Conservation (phyloP, 2,888 invertebrate species). For the Myathropa florea region DNA sequence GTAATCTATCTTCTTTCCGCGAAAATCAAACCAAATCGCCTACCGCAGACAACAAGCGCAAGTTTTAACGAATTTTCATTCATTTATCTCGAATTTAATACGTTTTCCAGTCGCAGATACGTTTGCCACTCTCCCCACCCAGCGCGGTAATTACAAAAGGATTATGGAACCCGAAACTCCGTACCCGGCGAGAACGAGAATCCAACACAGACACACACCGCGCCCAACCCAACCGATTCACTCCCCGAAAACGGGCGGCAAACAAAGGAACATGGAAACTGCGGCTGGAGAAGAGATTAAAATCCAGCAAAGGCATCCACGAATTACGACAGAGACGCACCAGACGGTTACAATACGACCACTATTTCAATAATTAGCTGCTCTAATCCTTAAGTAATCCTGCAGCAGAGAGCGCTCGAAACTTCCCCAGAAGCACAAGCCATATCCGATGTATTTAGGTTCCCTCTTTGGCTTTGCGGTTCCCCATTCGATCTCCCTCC, state of each 20-base stretch:
- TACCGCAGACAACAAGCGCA: background rate
- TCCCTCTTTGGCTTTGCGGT: constrained; percentile 8
- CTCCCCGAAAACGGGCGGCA: background rate
- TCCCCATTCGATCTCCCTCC: constrained; percentile 1
- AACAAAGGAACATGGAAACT: constrained; percentile 13
- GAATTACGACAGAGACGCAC: constrained; percentile 58
- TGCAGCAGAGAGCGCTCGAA: constrained; percentile 20
- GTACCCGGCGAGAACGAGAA: background rate
- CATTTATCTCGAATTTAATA: constrained; percentile 56
- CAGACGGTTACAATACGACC: constrained; percentile 49
- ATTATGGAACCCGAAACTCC: constrained; percentile 50
- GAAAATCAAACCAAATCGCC: constrained; percentile 35
- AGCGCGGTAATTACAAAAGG: constrained; percentile 61
- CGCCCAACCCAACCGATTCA: background rate
- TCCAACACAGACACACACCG: background rate
- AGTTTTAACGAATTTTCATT: constrained; percentile 59
- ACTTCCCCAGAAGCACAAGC: background rate
- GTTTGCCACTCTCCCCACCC: constrained; percentile 23
- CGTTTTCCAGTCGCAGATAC: constrained; percentile 31
- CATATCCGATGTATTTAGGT: constrained; percentile 2
- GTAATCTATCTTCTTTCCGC: constrained; percentile 48
- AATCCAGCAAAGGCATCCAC: constrained; percentile 52
- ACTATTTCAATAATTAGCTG: constrained; percentile 67
- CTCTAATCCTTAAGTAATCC: constrained; percentile 64
- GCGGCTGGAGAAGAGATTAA: constrained; percentile 49